Conservation (phyloP, 2,888 invertebrate species). For the Tachina lurida region DNA sequence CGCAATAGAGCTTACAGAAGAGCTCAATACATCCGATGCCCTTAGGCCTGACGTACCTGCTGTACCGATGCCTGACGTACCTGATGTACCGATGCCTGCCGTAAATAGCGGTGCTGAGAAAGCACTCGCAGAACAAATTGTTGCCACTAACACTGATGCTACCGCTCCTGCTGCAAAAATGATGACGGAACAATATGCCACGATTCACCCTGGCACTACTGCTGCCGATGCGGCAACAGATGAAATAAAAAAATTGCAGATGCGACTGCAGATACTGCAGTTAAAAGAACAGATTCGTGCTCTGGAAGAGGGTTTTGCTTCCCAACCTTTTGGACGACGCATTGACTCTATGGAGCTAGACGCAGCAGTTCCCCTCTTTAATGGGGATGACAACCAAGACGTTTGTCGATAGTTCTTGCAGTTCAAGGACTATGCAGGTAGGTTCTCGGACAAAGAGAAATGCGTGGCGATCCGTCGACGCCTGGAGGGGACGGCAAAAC, state of each 20-base stretch:
- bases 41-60: too few species aligned
- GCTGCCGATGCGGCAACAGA: background rate
- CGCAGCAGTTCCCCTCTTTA: background rate
- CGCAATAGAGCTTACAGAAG: too few species aligned
- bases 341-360: background rate
- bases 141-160: too few species aligned
- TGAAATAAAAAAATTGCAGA: background rate
- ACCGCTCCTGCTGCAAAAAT: background rate
- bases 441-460: background rate
- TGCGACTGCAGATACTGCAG: too few species aligned
- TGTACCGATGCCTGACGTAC: too few species aligned
- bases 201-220: background rate
- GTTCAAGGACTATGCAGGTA: background rate
- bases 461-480: slow-evolving; percentile 20
- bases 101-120: too few species aligned
- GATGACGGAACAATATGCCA: background rate
- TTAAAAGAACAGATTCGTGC: background rate
- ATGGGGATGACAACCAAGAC: background rate
- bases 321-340: background rate
- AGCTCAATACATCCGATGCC: background rate
- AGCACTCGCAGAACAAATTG: too few species aligned
- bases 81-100: too few species aligned
- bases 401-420: background rate
- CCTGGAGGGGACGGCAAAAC: slow-evolving; percentile 32
- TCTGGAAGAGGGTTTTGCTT: background rate